Conservation (phyloP, 1,140 invertebrate genomes). For the Apis dorsata region DNA sequence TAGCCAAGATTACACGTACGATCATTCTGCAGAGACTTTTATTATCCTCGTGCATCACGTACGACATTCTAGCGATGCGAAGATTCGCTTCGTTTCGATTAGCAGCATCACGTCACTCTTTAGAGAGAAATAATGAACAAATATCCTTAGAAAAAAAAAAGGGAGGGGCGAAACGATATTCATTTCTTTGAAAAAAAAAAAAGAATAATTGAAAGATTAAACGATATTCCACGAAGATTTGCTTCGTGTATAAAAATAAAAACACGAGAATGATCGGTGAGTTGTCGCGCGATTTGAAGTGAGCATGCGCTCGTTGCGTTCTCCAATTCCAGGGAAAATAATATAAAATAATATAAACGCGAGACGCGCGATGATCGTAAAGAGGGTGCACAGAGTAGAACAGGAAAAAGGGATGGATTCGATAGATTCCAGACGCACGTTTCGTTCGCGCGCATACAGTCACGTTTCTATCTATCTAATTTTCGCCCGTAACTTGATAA, state of each 20-base stretch:
- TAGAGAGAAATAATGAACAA: background rate
- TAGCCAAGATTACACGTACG: constrained; percentile 11
- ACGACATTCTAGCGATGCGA: background rate
- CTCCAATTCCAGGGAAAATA: background rate
- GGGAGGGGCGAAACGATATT: background rate
- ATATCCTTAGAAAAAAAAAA: no score
- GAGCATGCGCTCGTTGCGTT: background rate
- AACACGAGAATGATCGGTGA: background rate
- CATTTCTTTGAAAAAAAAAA: background rate
- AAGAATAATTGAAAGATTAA: background rate
- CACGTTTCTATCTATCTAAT: background rate
- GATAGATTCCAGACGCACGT: background rate
- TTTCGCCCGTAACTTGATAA: background rate
- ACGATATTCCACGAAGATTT: background rate
- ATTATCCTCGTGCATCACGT: background rate
- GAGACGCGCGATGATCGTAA: constrained; percentile 7
- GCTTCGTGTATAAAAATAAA: no score
- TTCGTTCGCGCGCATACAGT: background rate
- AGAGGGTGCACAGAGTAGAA: background rate
- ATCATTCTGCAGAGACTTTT: constrained; percentile 15
- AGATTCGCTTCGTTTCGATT: background rate
- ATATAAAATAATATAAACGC: background rate
- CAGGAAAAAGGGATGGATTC: background rate
- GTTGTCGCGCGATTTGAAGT: background rate
- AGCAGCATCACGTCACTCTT: background rate